Percentiles rank a stretch among this genome's conserved stretches.
Evolutionary conservation across 2,113 vertebrate species (phyloP).

Genomic region (Bufo gargarizans): DNA sequence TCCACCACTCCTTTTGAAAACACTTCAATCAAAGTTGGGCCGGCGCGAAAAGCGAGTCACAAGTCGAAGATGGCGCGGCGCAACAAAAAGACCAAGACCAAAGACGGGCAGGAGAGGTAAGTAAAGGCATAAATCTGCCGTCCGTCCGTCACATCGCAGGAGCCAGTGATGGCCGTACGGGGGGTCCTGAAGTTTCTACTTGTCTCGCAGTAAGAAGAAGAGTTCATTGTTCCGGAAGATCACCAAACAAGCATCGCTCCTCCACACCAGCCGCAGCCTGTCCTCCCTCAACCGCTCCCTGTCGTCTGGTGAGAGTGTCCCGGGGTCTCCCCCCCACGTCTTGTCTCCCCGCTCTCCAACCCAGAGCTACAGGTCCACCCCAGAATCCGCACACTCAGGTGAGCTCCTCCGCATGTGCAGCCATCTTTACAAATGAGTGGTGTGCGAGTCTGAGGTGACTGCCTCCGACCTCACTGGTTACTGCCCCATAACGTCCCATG

Average conservation of each 20-base stretch:
- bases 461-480: no score
- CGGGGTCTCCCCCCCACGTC: constrained; percentile 92
- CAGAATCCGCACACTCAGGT: constrained; percentile 91
- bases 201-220: constrained; percentile 81
- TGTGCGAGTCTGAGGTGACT: no score
- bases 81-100: constrained; percentile 84
- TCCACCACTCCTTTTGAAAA: constrained; percentile 94
- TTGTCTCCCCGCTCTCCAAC: constrained; percentile 93
- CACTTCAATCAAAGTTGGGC: constrained; percentile 95
- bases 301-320: constrained; percentile 93
- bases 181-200: not conserved
- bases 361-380: constrained; percentile 87
- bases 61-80: constrained; percentile 96
- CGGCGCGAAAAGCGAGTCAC: constrained; percentile 86
- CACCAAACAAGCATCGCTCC: constrained; percentile 90
- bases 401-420: not conserved
- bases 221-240: constrained; percentile 93
- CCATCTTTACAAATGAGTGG: no score
- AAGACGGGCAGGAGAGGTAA: constrained; percentile 93
- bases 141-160: no score
- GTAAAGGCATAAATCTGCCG: constrained; percentile 16
- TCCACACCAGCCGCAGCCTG: constrained; percentile 94
- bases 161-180: no score
- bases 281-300: constrained; percentile 94
- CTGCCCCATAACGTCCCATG: no score